These are phyloP conservation scores for Syngnathus scovelli DNA, from an alignment of 2,113 vertebrate genomes.

Conservation along the genomic window DNA sequence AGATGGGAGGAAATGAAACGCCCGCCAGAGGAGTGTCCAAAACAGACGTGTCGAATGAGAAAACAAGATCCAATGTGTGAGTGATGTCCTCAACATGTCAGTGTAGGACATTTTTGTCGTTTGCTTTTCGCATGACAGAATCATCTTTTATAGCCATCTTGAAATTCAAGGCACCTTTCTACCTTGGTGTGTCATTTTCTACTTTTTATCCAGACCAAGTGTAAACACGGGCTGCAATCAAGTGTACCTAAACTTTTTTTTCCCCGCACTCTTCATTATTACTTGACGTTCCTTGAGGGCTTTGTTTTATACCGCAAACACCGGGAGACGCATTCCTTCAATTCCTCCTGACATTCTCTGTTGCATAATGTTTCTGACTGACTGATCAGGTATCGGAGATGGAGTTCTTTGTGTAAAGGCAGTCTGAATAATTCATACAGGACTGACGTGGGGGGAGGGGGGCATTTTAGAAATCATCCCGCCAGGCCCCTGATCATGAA, in stretches of 20 bases:
- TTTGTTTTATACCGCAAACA: slow-evolving; percentile 42
- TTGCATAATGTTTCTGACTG: slow-evolving; percentile 74
- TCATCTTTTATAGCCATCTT: too few species aligned
- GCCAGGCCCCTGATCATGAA: slow-evolving; percentile 74
- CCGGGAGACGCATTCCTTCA: slow-evolving; percentile 8
- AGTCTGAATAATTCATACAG: slow-evolving; percentile 74
- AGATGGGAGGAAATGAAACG: slow-evolving; percentile 4
- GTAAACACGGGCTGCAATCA: neutral
- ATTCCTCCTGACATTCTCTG: slow-evolving; percentile 24
- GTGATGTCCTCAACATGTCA: too few species aligned
- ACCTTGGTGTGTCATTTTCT: too few species aligned
- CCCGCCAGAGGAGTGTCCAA: neutral
- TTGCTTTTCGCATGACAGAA: too few species aligned
- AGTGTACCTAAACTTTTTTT: neutral
- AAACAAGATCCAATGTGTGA: neutral
- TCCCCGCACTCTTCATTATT: too few species aligned
- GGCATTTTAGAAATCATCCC: slow-evolving; percentile 70
- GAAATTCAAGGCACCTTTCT: too few species aligned
- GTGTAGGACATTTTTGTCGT: too few species aligned
- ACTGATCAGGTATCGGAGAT: slow-evolving; percentile 73
- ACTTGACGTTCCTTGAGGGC: slow-evolving; percentile 11
- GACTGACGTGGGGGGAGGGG: slow-evolving; percentile 49
- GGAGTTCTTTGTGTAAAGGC: slow-evolving; percentile 76
- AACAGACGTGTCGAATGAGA: neutral
- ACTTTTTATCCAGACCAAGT: neutral